phyloP scores from a whole-genome alignment of 2,888 invertebrate genomes.

The Orthosia gracilis region DNA sequence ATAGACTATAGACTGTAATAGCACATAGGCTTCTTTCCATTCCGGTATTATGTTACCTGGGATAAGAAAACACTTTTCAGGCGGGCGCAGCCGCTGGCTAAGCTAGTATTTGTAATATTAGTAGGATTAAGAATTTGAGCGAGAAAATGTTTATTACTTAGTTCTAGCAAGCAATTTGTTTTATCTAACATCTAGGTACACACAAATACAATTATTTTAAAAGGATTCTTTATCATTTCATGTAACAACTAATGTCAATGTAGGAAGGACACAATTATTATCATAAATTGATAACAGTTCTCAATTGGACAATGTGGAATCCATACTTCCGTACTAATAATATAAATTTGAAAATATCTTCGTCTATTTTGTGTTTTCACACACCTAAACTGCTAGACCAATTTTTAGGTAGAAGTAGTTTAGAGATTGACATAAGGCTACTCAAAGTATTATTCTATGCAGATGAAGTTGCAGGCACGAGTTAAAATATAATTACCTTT shows the following conservation, averaged over 20 bases:
- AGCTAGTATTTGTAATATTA: neutral
- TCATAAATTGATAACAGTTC: constrained; percentile 46
- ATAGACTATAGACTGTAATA: too few species aligned
- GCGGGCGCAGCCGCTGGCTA: too few species aligned
- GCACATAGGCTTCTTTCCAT: too few species aligned
- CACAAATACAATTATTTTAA: constrained; percentile 40
- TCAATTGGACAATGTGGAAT: neutral
- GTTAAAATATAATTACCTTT: constrained; percentile 92
- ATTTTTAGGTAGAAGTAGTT: neutral
- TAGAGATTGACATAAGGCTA: neutral
- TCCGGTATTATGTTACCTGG: too few species aligned
- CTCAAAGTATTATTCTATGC: neutral
- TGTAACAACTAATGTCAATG: constrained; percentile 10
- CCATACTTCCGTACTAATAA: neutral
- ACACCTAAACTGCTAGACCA: neutral
- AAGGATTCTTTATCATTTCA: constrained; percentile 50
- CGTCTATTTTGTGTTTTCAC: neutral
- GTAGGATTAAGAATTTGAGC: neutral
- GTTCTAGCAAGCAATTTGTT: constrained; percentile 6
- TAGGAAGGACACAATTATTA: constrained; percentile 42
- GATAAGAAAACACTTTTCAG: too few species aligned
- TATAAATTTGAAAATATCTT: neutral
- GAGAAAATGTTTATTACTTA: constrained; percentile 1
- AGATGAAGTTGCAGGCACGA: neutral
- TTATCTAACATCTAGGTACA: constrained; percentile 34